Conservation (phyloP, 2,797 vertebrate species). For the Bufotes viridis region DNA sequence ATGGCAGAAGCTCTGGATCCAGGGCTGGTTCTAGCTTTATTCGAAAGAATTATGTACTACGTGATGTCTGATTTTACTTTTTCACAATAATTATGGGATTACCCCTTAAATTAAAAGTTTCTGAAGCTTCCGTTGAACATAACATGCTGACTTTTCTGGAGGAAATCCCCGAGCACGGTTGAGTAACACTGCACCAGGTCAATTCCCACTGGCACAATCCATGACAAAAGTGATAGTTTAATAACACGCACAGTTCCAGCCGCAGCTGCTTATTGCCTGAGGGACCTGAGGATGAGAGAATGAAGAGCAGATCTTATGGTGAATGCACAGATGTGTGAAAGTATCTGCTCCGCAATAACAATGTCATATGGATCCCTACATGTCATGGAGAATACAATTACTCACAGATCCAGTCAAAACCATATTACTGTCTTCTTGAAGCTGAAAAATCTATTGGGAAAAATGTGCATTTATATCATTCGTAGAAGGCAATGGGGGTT, state of each 20-base stretch:
- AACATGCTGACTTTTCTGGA: not conserved
- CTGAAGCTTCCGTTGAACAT: not conserved
- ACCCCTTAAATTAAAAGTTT: not conserved
- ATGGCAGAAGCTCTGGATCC: no score
- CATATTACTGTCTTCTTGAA: not conserved
- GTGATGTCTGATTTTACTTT: no score
- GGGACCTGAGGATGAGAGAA: slow-evolving; percentile 3
- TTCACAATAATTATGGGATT: no score
- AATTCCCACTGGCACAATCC: slow-evolving; percentile 47
- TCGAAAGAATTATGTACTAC: no score
- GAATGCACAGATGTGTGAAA: slow-evolving; percentile 15
- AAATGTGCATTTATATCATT: not conserved
- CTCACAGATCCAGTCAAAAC: not conserved
- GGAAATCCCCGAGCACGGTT: slow-evolving; percentile 36
- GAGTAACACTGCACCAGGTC: slow-evolving; percentile 16
- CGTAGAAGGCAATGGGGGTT: not conserved
- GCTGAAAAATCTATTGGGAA: not conserved
- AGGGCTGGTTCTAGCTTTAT: no score
- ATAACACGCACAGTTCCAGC: slow-evolving; percentile 31
- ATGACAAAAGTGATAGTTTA: slow-evolving; percentile 40
- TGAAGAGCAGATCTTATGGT: slow-evolving; percentile 19
- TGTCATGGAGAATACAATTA: slow-evolving; percentile 13
- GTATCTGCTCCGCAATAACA: slow-evolving; percentile 17
- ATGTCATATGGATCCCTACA: not conserved
- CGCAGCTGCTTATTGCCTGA: slow-evolving; percentile 45